Conservation (phyloP, 2,888 invertebrate genomes). For the Trimorus sp. region DNA sequence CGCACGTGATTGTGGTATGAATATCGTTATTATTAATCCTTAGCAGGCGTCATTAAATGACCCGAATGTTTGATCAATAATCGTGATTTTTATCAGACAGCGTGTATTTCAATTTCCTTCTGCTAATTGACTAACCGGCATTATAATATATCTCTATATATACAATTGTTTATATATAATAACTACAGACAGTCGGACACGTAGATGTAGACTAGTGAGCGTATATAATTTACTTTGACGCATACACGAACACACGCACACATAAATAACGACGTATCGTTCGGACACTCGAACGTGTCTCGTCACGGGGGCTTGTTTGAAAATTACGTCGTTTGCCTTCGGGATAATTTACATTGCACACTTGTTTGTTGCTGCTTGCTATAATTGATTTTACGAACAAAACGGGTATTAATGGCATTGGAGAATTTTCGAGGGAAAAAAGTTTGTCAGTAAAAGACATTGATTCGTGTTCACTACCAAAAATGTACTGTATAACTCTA, state of each 20-base stretch:
- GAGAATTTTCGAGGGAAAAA: too few species aligned
- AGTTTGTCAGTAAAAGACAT: too few species aligned
- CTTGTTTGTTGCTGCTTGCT: neutral
- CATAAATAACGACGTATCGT: too few species aligned
- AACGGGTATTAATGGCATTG: too few species aligned
- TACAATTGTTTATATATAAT: neutral
- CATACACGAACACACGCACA: too few species aligned
- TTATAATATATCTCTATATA: neutral
- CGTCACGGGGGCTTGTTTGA: neutral
- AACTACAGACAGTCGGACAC: too few species aligned
- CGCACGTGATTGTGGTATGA: constrained; percentile 29
- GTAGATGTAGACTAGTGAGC: too few species aligned
- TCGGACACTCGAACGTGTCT: too few species aligned
- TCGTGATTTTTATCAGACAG: constrained; percentile 25
- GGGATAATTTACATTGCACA: neutral
- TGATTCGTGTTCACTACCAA: too few species aligned
- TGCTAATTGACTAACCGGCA: neutral
- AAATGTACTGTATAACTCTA: too few species aligned
- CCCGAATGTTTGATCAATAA: constrained; percentile 32
- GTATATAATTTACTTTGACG: neutral
- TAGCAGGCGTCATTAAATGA: constrained; percentile 44
- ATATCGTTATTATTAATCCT: constrained; percentile 52
- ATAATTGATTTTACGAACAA: neutral
- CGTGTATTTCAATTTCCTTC: constrained; percentile 12
- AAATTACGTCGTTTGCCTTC: neutral